phyloP scores from a whole-genome alignment of 2,888 invertebrate species.

The Sepioteuthis lessoniana region DNA sequence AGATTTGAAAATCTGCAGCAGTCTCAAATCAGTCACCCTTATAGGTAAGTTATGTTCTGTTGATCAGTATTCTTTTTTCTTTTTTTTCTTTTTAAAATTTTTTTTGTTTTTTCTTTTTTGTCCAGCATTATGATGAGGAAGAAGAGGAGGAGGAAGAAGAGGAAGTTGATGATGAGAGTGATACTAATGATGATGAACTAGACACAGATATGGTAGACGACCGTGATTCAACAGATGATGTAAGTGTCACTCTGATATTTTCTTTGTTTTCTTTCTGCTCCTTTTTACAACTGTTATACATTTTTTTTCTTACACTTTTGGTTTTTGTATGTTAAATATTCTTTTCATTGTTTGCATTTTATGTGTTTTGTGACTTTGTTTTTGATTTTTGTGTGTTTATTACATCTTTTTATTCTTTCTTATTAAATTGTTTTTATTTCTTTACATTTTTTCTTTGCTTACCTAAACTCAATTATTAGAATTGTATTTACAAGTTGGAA shows the following conservation, averaged over 20 bases:
- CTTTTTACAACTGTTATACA: neutral
- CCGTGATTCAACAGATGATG: constrained; percentile 70
- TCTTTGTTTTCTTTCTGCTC: neutral
- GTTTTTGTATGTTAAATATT: neutral
- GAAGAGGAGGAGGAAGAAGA: constrained; percentile 76
- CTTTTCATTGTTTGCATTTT: neutral
- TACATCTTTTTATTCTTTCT: neutral
- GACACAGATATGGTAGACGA: constrained; percentile 74
- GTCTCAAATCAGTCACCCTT: neutral
- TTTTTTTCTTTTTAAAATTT: neutral
- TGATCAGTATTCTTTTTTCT: neutral
- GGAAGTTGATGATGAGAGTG: constrained; percentile 74
- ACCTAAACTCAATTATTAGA: neutral
- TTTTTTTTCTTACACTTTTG: neutral
- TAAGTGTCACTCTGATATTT: constrained; percentile 50
- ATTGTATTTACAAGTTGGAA: neutral
- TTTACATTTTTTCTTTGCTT: neutral
- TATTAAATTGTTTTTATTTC: neutral
- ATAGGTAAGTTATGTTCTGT: neutral
- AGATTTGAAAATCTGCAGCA: too few relatives aligned
- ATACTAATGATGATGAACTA: constrained; percentile 75
- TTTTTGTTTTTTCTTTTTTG: neutral
- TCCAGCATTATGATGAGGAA: constrained; percentile 73
- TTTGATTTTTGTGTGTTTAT: neutral
- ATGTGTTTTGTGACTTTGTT: neutral